A percentile compares a stretch with the other conserved stretches of the same genome.
Evolutionary conservation across 2,888 invertebrate species (phyloP).

Genomic region (Torymus auratus): DNA sequence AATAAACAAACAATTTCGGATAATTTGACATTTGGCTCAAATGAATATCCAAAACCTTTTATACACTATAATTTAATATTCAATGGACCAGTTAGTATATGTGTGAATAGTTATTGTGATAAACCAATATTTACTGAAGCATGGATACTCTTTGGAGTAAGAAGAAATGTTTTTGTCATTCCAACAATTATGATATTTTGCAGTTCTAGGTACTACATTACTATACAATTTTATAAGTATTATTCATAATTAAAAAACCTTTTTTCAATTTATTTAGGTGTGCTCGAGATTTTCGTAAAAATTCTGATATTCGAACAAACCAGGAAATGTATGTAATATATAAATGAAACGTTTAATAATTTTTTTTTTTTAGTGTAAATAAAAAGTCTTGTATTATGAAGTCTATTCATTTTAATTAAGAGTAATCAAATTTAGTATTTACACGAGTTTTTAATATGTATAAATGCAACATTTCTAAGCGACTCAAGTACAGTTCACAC

Average conservation of each 20-base stretch:
- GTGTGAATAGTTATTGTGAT: slow-evolving; percentile 67
- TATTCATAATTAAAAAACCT: slow-evolving; percentile 25
- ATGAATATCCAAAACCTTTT: slow-evolving; percentile 55
- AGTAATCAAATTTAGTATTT: slow-evolving; percentile 56
- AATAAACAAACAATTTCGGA: slow-evolving; percentile 4
- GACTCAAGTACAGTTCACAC: slow-evolving; percentile 37
- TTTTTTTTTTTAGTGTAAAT: slow-evolving; percentile 44
- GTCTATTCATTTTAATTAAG: slow-evolving; percentile 43
- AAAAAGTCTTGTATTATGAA: slow-evolving; percentile 37
- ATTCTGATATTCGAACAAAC: slow-evolving; percentile 62
- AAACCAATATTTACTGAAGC: slow-evolving; percentile 72
- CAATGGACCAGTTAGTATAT: slow-evolving; percentile 70
- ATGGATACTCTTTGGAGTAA: slow-evolving; percentile 68
- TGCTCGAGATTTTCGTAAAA: slow-evolving; percentile 64
- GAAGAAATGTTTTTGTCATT: slow-evolving; percentile 60
- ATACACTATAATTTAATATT: slow-evolving; percentile 65
- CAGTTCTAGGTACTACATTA: slow-evolving; percentile 65
- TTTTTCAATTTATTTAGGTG: slow-evolving; percentile 65
- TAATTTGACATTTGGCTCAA: slow-evolving; percentile 50
- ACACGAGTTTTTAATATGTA: slow-evolving; percentile 42
- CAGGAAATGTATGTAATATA: slow-evolving; percentile 64
- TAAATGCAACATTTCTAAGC: slow-evolving; percentile 55
- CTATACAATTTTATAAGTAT: slow-evolving; percentile 15
- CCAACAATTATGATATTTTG: slow-evolving; percentile 68
- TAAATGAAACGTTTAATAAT: slow-evolving; percentile 54